Evolutionary conservation across 2,113 vertebrate species (phyloP), one percentile per base, ranked within the genome.

Genomic region (Fukomys damarensis): DNA sequence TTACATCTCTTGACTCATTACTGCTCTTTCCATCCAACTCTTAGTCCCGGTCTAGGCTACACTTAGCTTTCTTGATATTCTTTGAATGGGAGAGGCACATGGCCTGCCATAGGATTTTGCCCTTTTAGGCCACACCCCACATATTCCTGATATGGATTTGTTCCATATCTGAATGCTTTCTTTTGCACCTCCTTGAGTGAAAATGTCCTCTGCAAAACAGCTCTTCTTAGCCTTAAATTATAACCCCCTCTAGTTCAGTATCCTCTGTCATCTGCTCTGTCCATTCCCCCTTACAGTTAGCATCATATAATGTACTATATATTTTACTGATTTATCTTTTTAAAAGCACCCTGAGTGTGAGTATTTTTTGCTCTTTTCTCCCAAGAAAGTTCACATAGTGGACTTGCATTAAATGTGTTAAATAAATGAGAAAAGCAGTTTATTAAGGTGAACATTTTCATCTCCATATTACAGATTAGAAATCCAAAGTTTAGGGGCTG

Each of bases 201-300:
- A 95, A 85, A 79, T 46, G 3, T 80, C 49, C 46, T 85, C 92
- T 89, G 77, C 84, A 92, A 85, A 92, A 79, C 89, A 24, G 28
- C 46, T 46, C 41, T 95, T 63, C 46, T 35, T 82, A 35, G 32
- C 65, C 65, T 90, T 26, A 76, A 90, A 76, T 93, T 81, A 77
- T 17, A 82, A 8, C 81, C 26, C 26, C 28, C 13, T 95, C 41
- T 12, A 82, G 72, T 30, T 81, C 12, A 54, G 20, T 41, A 10
- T 76, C 86, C 79, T n/a, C 35, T 80, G 22, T 41, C 17, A 41
- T 56, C 49, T 26, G 17, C 65, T 56, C 22, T 10, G 11, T 2
- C 35, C 43, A 7, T 7, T 32, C 56, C 20, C 7, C 7, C 56
- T 46, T 77, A 46, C 2, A 26, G 19, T 76, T 59, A 61, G 12